phyloP scores from a whole-genome alignment of 2,113 vertebrate species.

The Myocastor coypus region DNA sequence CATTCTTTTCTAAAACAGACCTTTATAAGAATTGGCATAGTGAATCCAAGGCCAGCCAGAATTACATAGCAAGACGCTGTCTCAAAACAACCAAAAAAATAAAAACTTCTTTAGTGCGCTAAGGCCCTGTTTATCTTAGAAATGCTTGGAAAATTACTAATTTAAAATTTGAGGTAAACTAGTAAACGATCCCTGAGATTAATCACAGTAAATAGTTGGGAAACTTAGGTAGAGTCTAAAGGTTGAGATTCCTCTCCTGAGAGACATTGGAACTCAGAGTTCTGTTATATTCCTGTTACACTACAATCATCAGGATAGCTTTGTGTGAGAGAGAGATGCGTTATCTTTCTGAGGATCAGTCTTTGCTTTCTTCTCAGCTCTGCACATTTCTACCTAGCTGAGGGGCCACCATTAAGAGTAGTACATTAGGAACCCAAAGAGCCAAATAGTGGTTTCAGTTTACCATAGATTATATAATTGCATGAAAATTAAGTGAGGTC shows the following conservation, averaged over 20 bases:
- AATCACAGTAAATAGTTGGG: background rate
- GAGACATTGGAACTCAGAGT: background rate
- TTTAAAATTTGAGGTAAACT: constrained; percentile 48
- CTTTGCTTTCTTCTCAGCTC: background rate
- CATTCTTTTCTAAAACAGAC: background rate
- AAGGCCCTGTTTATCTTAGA: constrained; percentile 17
- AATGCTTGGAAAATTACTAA: constrained; percentile 40
- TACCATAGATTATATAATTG: background rate
- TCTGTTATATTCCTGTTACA: background rate
- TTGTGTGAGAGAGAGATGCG: background rate
- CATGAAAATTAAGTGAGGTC: constrained; percentile 9
- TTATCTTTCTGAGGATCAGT: background rate
- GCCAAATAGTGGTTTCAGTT: constrained; percentile 13
- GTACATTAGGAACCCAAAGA: constrained; percentile 33
- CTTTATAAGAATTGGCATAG: background rate
- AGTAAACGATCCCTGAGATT: background rate
- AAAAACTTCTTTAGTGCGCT: constrained; percentile 35
- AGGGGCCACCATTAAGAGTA: background rate
- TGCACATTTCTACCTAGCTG: background rate
- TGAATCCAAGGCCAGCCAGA: background rate
- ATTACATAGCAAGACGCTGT: background rate
- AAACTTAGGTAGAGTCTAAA: background rate
- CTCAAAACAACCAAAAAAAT: background rate
- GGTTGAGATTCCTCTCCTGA: background rate
- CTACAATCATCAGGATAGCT: background rate